Evolutionary conservation across 2,797 vertebrate species (phyloP), one percentile per base, ranked within the genome.

Genomic region (Lacerta bilineata): DNA sequence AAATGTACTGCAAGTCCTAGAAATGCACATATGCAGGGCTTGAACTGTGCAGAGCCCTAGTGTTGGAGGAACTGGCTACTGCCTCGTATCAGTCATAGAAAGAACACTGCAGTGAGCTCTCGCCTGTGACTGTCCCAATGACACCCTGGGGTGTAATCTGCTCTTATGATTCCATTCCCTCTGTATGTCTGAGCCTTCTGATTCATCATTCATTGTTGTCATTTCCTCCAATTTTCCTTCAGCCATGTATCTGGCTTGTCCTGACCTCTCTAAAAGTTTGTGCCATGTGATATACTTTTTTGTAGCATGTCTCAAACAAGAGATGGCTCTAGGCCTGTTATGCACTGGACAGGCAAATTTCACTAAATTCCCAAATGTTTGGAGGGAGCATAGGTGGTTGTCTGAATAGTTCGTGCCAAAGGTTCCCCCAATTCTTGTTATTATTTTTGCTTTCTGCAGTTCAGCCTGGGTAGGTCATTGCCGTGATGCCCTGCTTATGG

Each of bases 201-300:
- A 91, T 90, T 88, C 90, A 69, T 80, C 93, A 61, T 85, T 90
- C 76, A 1, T 94, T 90, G 84, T 66, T 61, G 50, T 91, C 91
- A 88, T 90, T 84, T 92, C 84, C 10, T 1, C 0, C 86, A 0
- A 59, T n/a, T 39, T 91, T 88, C 84, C 92, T 92, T 92, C 77
- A 89, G 90, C 91, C 87, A 90, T 87, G 88, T 29, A 9, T 50
- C 89, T 25, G 90, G 87, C 85, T 81, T 86, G 88, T 90, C 85
- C 77, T 89, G 90, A 91, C 91, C 90, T 92, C 90, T 89, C 85
- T 64, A 64, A 85, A 83, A 88, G 83, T 92, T 94, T 93, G 90
- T 92, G 3, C 1, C 55, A 39, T 90, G 61, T 89, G 91, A 83
- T 83, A 11, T 69, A 88, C 90, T 74, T 94, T 94, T 92, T 93